Evolutionary conservation across 2,888 invertebrate genomes (phyloP).

Genomic region (Spodoptera picta): DNA sequence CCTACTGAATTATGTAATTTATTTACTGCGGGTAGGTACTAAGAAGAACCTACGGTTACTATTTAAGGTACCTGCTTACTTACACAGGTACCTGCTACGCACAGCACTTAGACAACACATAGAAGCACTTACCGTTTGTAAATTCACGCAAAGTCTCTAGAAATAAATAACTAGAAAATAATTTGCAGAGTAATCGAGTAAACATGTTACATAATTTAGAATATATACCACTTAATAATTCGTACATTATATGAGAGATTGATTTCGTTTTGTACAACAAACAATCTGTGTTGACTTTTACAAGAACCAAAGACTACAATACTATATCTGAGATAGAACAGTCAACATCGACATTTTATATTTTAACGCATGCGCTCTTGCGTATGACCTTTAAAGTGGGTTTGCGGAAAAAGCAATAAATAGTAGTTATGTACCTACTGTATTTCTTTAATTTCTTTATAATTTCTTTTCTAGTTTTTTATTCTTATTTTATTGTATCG

Average conservation of each 20-base stretch:
- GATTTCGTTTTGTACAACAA: not conserved
- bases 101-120: not conserved
- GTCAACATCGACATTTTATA: constrained; percentile 35
- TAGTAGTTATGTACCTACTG: too few species aligned
- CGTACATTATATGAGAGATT: constrained; percentile 21
- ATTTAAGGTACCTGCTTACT: too few species aligned
- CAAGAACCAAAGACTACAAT: too few species aligned
- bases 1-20: too few species aligned
- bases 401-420: too few species aligned
- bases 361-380: constrained; percentile 36
- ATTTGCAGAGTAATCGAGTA: constrained; percentile 14
- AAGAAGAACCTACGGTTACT: too few species aligned
- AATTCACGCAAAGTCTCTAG: constrained; percentile 13
- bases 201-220: constrained; percentile 17
- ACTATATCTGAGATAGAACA: too few species aligned
- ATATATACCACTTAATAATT: constrained; percentile 7
- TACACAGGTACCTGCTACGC: too few species aligned
- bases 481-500: too few species aligned
- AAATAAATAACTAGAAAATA: constrained; percentile 16
- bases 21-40: too few species aligned
- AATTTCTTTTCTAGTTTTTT: too few species aligned
- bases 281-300: constrained; percentile 7
- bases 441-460: too few species aligned
- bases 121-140: constrained; percentile 33
- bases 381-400: not conserved